Conservation (phyloP, 2,888 invertebrate genomes). For the Mesochorus sp. region DNA sequence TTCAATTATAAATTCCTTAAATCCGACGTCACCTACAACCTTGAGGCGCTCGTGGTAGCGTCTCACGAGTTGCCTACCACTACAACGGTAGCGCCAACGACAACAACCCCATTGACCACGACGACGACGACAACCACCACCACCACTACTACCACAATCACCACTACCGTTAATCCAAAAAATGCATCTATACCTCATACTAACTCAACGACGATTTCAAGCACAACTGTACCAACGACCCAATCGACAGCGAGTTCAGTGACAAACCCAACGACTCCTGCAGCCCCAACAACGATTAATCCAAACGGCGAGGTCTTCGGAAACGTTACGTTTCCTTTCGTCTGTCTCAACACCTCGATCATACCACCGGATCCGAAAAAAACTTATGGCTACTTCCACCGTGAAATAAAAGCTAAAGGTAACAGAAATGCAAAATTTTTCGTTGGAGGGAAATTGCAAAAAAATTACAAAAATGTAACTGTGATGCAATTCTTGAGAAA, state of each 20-base stretch:
- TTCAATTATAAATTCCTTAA: slow-evolving; percentile 86
- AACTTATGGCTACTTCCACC: slow-evolving; percentile 89
- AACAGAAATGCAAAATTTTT: slow-evolving; percentile 68
- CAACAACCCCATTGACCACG: slow-evolving; percentile 75
- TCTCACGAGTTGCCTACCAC: slow-evolving; percentile 85
- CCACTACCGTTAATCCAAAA: too few species aligned
- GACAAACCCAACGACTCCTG: slow-evolving; percentile 37
- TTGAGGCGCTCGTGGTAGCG: slow-evolving; percentile 89
- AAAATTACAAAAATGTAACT: too few species aligned
- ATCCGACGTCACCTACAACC: slow-evolving; percentile 84
- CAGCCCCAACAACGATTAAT: slow-evolving; percentile 12
- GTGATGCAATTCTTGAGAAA: too few species aligned
- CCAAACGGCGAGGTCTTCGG: slow-evolving; percentile 55
- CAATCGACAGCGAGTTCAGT: slow-evolving; percentile 6
- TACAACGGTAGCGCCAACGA: slow-evolving; percentile 74
- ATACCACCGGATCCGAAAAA: slow-evolving; percentile 87
- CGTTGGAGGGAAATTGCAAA: too few species aligned
- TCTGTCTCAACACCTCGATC: slow-evolving; percentile 85
- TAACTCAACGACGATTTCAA: neutral
- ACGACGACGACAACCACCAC: slow-evolving; percentile 65
- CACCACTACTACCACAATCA: slow-evolving; percentile 46
- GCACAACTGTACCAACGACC: neutral
- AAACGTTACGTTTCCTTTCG: slow-evolving; percentile 81
- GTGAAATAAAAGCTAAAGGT: slow-evolving; percentile 88
- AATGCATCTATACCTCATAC: slow-evolving; percentile 31